Percentiles rank a stretch among this genome's conserved stretches.
Conservation (phyloP, 2,797 vertebrate genomes). For the Tangara arthus region DNA sequence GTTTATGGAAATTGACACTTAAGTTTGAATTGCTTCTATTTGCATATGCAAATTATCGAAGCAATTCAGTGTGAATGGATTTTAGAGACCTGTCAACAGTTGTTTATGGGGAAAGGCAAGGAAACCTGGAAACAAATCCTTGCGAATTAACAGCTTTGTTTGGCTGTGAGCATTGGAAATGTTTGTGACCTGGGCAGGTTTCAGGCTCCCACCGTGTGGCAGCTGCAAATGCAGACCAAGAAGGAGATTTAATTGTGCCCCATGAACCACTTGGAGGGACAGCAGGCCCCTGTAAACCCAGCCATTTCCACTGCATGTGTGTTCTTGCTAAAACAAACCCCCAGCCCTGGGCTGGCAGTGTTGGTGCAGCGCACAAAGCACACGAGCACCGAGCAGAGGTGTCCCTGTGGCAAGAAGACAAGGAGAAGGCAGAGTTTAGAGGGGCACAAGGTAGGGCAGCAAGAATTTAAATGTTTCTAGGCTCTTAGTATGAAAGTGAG, state of each 20-base stretch:
- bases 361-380: background rate
- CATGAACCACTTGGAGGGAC: background rate
- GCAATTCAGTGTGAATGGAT: background rate
- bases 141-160: background rate
- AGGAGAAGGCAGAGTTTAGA: background rate
- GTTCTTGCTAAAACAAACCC: background rate
- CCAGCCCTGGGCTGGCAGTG: rapidly evolving
- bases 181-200: background rate
- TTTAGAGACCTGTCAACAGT: constrained; percentile 35
- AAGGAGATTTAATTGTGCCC: background rate
- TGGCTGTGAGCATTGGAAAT: background rate
- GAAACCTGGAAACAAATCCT: background rate
- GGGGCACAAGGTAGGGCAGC: rapidly evolving
- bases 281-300: background rate
- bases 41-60: constrained; percentile 58
- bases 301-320: rapidly evolving
- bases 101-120: background rate
- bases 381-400: rapidly evolving
- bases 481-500: background rate
- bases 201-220: rapidly evolving
- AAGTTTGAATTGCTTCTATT: constrained; percentile 63
- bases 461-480: background rate
- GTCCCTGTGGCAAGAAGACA: rapidly evolving
- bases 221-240: background rate
- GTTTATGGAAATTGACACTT: constrained; percentile 69